Base-by-base conservation (phyloP, 2,113 vertebrate species). In the Anarhynchus alexandrinus region DNA sequence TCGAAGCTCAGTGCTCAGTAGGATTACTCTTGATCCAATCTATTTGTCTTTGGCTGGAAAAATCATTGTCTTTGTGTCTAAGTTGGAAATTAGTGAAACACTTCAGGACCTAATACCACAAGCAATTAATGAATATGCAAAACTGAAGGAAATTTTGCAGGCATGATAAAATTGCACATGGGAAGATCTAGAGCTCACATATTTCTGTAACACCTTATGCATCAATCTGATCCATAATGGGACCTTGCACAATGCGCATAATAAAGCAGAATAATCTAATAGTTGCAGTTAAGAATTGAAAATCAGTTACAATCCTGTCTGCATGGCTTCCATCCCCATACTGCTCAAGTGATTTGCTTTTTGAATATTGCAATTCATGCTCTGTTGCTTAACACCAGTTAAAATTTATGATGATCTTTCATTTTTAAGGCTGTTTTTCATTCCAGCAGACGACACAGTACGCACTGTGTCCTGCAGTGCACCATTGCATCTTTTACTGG, bases 1-100 rank as follows among this genome's bases (percentile, higher is more conserved):
- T 96, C 89, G 79, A 94, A 93, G 29, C 82, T 93, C 66, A 92
- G 79, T 97, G 83, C 89, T 97, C 84, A 92, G 45, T 59, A 80
- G 27, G 69, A 92, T 90, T 93, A 79, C 42, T 96, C 76, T 67
- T 88, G 87, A 85, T 94, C 74, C 6, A 3, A 90, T 71, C 61
- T 88, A 59, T 65, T 88, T 94, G 86, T 88, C 34, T 97, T 77
- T 86, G 96, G 47, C 52, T 94, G n/a, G 86, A 88, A 95, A 96
- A 88, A 92, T 86, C 36, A 89, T 67, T 93, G 8, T 74, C 52
- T 96, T 82, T 90, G 42, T 84, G 62, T 82, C 65, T 88, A 43
- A 82, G 70, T 6, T 82, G 52, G 70, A 95, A 96, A 95, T 76
- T 90, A 96, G 73, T 86, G 70, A 91, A 96, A 86, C 70, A 11